Evolutionary conservation across 2,888 invertebrate genomes (phyloP).

Genomic region (Pristionchus mayeri): DNA sequence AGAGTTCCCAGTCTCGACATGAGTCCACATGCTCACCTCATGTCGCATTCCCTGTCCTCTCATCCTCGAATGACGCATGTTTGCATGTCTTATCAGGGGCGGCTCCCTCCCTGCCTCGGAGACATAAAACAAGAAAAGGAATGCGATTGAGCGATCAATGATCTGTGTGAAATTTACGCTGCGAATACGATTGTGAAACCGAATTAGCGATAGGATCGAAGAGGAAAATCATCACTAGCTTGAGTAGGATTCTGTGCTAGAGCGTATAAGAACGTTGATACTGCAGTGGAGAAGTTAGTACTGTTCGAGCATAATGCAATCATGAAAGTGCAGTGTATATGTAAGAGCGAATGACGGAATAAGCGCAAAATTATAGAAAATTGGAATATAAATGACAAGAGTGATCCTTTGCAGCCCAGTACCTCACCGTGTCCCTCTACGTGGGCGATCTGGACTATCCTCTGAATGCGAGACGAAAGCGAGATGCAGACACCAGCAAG

Average conservation of each 20-base stretch:
- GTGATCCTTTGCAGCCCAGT: neutral
- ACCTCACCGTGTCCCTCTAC: neutral
- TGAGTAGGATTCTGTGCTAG: no score
- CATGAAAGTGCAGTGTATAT: no score
- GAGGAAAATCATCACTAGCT: no score
- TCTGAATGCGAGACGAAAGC: neutral
- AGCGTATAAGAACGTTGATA: no score
- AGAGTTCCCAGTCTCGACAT: no score
- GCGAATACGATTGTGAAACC: neutral
- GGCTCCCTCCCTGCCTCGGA: neutral
- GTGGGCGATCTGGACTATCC: neutral
- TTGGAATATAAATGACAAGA: neutral
- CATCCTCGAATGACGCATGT: constrained; percentile 2
- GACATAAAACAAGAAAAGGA: constrained; percentile 36
- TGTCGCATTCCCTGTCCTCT: neutral
- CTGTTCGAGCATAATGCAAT: no score
- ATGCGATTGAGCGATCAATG: neutral
- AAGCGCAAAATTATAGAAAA: neutral
- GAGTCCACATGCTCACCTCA: neutral
- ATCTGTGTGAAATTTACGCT: neutral
- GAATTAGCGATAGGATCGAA: neutral
- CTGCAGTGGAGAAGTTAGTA: no score
- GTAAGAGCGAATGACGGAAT: no score
- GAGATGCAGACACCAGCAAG: neutral
- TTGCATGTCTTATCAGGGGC: constrained; percentile 1